Conservation (phyloP, 2,113 vertebrate genomes). For the Vulpes vulpes region DNA sequence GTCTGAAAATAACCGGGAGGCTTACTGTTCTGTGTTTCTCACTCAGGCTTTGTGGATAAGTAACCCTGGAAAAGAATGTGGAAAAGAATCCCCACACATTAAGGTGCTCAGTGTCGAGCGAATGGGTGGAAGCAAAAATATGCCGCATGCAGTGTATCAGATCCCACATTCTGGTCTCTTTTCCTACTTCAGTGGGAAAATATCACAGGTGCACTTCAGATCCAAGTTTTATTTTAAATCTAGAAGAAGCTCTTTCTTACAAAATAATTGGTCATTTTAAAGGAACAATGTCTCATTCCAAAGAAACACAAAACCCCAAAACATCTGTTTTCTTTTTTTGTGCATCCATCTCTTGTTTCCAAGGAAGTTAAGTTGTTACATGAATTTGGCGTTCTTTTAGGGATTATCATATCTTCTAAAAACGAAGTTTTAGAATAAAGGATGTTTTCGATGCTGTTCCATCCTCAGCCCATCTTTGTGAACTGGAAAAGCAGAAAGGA, state of each 20-base stretch:
- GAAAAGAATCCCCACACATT: accelerated
- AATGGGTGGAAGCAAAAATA: accelerated
- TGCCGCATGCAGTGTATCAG: accelerated
- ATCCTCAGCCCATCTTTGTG: neutral
- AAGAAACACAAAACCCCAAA: neutral
- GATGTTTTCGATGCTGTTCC: neutral
- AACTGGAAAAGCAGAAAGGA: accelerated
- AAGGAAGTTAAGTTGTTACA: neutral
- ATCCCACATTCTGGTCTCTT: neutral
- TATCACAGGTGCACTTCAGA: neutral
- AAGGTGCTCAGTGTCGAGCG: accelerated
- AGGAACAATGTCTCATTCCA: neutral
- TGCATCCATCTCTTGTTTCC: neutral
- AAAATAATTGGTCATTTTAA: neutral
- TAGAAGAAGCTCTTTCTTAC: neutral
- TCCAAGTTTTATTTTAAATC: neutral
- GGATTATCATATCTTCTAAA: neutral
- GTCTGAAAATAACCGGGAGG: neutral
- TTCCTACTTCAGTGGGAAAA: neutral
- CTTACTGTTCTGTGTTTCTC: neutral
- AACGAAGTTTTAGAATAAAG: neutral
- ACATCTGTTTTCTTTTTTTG: neutral
- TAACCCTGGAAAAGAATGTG: neutral
- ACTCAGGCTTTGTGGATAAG: neutral
- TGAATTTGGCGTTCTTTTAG: neutral